Evolutionary conservation across 2,888 invertebrate species (phyloP).

Genomic region (Dynastes maya): DNA sequence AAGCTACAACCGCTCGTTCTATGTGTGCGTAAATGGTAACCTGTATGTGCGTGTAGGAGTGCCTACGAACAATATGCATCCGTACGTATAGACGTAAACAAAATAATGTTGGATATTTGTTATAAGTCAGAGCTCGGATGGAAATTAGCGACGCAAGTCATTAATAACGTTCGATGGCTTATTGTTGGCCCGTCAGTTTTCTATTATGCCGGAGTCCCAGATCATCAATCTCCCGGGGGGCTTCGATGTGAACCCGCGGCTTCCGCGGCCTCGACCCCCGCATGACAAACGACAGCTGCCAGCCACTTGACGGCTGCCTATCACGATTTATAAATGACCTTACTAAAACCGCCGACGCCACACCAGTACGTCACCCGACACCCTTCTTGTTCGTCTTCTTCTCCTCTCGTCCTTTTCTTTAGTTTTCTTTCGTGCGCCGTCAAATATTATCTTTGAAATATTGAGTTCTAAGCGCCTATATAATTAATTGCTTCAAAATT

Average conservation of each 20-base stretch:
- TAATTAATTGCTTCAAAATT: constrained; percentile 18
- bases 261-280: constrained; percentile 73
- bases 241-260: constrained; percentile 65
- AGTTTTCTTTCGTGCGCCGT: background rate
- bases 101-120: constrained; percentile 66
- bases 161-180: constrained; percentile 70
- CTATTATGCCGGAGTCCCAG: constrained; percentile 66
- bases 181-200: constrained; percentile 70
- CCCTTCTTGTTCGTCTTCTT: constrained; percentile 1
- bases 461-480: background rate
- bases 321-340: constrained; percentile 79
- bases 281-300: constrained; percentile 82
- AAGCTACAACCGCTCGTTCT: background rate
- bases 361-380: constrained; percentile 21
- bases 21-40: background rate
- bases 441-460: constrained; percentile 15
- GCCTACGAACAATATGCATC: constrained; percentile 57
- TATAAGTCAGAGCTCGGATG: constrained; percentile 62
- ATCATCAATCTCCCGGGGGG: constrained; percentile 67
- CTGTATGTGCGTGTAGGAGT: background rate
- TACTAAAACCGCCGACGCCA: constrained; percentile 35
- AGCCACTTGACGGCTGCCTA: constrained; percentile 76
- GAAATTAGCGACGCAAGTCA: constrained; percentile 68
- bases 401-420: constrained; percentile 5
- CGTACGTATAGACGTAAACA: constrained; percentile 61